Evolutionary conservation across 2,888 invertebrate species (phyloP).

Genomic region (Spicauda simplicius): DNA sequence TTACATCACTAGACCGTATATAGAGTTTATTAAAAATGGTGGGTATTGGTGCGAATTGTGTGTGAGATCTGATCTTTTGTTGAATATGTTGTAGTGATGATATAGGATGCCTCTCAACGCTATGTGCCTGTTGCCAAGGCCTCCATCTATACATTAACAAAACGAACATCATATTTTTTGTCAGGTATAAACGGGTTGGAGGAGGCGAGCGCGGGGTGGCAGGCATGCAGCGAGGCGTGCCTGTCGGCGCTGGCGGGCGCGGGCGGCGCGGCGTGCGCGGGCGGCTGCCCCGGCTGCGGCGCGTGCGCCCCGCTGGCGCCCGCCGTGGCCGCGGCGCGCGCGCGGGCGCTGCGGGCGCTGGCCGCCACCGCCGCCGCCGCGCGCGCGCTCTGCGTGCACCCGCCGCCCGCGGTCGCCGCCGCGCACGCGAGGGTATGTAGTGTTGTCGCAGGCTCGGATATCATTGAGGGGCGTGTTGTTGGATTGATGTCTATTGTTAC

Average conservation of each 20-base stretch:
- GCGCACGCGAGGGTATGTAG: conserved; percentile 84
- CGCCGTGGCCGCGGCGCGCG: conserved; percentile 91
- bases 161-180: no score
- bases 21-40: no score
- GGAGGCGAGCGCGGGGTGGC: conserved; percentile 60
- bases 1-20: no score
- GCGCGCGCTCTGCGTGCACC: conserved; percentile 93
- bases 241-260: conserved; percentile 49
- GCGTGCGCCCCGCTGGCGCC: conserved; percentile 95
- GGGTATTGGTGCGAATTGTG: no score
- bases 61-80: no score
- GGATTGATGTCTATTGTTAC: no score
- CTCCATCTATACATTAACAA: no score
- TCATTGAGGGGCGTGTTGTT: no score
- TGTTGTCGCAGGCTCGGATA: conserved; percentile 60
- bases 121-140: no score
- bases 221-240: conserved; percentile 57
- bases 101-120: no score
- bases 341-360: conserved; percentile 86
- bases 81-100: no score
- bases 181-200: conserved; percentile 66
- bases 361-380: conserved; percentile 87
- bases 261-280: conserved; percentile 73
- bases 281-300: conserved; percentile 87
- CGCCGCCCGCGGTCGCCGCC: conserved; percentile 96